phyloP scores from a whole-genome alignment of 2,113 vertebrate genomes.

The Turdus rufiventris region DNA sequence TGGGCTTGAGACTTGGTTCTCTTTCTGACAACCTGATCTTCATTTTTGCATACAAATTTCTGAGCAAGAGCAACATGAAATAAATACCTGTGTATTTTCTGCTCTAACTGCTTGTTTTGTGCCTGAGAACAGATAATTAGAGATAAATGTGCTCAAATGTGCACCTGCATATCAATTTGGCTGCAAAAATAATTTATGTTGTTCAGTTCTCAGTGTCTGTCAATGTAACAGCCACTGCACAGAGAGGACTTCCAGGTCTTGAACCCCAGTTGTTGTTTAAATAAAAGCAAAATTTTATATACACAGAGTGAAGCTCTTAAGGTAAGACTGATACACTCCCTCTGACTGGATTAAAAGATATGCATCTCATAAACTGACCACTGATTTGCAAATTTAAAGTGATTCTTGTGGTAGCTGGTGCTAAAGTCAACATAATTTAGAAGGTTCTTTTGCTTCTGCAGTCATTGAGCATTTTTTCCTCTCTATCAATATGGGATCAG shows the following conservation, averaged over 20 bases:
- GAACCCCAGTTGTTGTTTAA: neutral
- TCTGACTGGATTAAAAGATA: neutral
- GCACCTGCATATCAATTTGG: conserved; percentile 23
- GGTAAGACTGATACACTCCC: neutral
- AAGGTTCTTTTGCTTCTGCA: neutral
- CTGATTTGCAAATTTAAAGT: neutral
- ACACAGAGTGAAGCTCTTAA: neutral
- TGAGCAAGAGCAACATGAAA: neutral
- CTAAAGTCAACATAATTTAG: neutral
- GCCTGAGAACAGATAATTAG: conserved; percentile 11
- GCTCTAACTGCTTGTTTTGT: neutral
- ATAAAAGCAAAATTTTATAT: neutral
- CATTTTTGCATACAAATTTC: neutral
- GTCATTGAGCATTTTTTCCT: neutral
- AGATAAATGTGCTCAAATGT: conserved; percentile 27
- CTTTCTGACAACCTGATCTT: neutral
- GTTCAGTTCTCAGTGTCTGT: neutral
- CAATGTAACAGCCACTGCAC: neutral
- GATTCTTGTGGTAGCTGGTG: neutral
- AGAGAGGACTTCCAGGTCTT: neutral
- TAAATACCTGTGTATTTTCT: neutral
- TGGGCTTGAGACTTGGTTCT: neutral
- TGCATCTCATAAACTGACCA: neutral
- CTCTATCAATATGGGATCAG: neutral
- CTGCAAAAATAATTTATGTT: neutral